These are phyloP conservation scores for Pocillopora verrucosa DNA, from an alignment of 64 coral and sea anemone species.

Conservation along the genomic window DNA sequence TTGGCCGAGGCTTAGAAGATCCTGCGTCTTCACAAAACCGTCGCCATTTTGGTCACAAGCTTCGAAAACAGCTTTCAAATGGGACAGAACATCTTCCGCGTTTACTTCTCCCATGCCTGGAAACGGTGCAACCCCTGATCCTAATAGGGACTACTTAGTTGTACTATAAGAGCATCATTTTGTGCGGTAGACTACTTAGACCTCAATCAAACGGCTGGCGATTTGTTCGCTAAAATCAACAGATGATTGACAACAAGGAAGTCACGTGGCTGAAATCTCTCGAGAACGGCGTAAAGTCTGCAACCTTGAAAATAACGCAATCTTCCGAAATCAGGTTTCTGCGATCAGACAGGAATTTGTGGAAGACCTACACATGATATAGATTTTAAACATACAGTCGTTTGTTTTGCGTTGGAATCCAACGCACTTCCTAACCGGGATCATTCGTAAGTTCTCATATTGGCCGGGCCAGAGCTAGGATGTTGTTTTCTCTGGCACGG, in stretches of 20 bases:
- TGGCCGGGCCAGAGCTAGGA: too few relatives aligned
- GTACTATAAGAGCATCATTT: constrained; percentile 70
- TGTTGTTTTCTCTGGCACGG: too few relatives aligned
- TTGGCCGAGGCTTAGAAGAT: constrained; percentile 81
- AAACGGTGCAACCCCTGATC: neutral
- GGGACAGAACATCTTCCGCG: constrained; percentile 51
- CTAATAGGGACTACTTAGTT: constrained; percentile 34
- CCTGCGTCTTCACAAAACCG: constrained; percentile 95
- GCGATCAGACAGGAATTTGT: too few relatives aligned
- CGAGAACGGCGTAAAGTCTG: neutral
- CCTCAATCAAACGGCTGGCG: constrained; percentile 14
- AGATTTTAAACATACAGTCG: too few relatives aligned
- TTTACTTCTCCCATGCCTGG: constrained; percentile 41
- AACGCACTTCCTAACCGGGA: too few relatives aligned
- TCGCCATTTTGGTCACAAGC: constrained; percentile 98
- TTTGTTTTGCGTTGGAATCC: too few relatives aligned
- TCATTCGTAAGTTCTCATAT: too few relatives aligned
- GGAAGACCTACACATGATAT: too few relatives aligned
- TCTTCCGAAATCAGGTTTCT: too few relatives aligned
- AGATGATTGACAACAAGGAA: constrained; percentile 74
- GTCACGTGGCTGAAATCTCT: constrained; percentile 58
- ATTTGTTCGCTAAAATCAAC: constrained; percentile 42
- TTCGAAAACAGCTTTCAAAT: constrained; percentile 90
- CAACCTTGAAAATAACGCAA: neutral
- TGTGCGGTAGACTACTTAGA: constrained; percentile 6